Percentiles rank a stretch among this genome's conserved stretches.
phyloP scores from a whole-genome alignment of 1,140 invertebrate species.

The Acromyrmex heyeri region DNA sequence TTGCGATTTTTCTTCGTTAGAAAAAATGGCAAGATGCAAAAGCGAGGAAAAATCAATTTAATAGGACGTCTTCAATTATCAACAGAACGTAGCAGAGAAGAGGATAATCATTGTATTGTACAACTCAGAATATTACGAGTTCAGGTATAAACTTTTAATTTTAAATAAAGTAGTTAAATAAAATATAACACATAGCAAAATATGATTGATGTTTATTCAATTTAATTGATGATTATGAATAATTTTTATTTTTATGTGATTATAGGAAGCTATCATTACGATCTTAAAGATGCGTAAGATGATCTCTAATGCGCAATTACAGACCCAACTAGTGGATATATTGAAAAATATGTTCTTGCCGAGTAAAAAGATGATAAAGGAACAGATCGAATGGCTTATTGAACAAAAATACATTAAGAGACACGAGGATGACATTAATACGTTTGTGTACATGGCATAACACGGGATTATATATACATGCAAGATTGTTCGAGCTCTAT shows the following conservation, averaged over 20 bases:
- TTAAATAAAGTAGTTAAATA: not conserved
- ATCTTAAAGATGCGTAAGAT: slow-evolving; percentile 99
- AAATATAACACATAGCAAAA: not conserved
- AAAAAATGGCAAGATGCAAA: slow-evolving; percentile 98
- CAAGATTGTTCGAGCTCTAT: slow-evolving; percentile 65
- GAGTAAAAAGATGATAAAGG: slow-evolving; percentile 99
- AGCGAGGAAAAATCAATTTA: slow-evolving; percentile 97
- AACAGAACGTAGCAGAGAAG: slow-evolving; percentile 97
- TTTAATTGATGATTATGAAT: not conserved
- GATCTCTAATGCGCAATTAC: slow-evolving; percentile 97
- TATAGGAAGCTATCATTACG: slow-evolving; percentile 99
- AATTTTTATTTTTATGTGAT: slow-evolving; percentile 71
- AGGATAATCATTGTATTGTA: slow-evolving; percentile 99
- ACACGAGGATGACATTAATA: slow-evolving; percentile 99
- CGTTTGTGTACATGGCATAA: slow-evolving; percentile 99
- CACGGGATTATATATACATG: slow-evolving; percentile 67
- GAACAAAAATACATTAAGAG: slow-evolving; percentile 99
- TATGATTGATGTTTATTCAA: slow-evolving; percentile 9
- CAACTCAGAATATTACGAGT: slow-evolving; percentile 97
- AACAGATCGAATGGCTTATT: slow-evolving; percentile 99
- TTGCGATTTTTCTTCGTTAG: slow-evolving; percentile 82
- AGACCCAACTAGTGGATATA: slow-evolving; percentile 99
- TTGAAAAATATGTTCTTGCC: slow-evolving; percentile 99
- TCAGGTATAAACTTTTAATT: slow-evolving; percentile 86
- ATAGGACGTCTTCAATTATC: slow-evolving; percentile 97